Base-by-base conservation (phyloP, 2,888 invertebrate genomes). In the Cerastis leucographa region DNA sequence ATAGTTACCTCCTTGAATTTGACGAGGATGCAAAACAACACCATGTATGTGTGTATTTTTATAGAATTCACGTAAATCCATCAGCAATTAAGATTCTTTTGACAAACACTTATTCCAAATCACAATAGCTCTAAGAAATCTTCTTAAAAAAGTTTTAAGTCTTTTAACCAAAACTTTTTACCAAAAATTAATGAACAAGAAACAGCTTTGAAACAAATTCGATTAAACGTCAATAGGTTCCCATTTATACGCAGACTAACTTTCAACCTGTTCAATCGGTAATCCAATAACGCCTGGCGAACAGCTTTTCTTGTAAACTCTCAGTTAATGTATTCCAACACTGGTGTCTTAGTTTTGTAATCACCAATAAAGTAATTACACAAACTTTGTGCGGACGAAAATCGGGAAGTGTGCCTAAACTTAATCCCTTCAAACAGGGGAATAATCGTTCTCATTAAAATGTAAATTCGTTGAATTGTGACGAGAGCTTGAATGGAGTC, bases 371-470 rank as follows among this genome's bases (percentile, higher is more conserved):
- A 92, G 91, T 92, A 92, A 93, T 93, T 93, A 92, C 78, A 64
- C 78, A 90, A 91, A 93, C 88, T 92, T 91, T 89, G 85, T 85
- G 87, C 87, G 89, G 91, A 89, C 89, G 87, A 87, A 89, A 92
- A 89, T 91, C 90, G 90, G 88, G 89, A 91, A 91, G 91, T 91
- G 88, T 92, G 92, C 89, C 80, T 81, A 88, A 93, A 93, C 92
- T 93, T 91, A 92, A 93, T 94, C 92, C 93, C 89, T 93, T 94
- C 92, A 93, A 94, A 95, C 94, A 94, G 93, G 93, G 90, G 92
- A 93, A 93, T 95, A 95, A 95, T 94, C 93, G 93, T 92, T 91
- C 91, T 92, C 91, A 94, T 95, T 95, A 93, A 93, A 91, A 95
- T 95, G 95, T 92, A 92, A 95, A 95, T 95, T 93, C 85, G 74